Evolutionary conservation across 1,140 invertebrate species (phyloP), one percentile per base, ranked within the genome.

Genomic region (Elysia chlorotica): DNA sequence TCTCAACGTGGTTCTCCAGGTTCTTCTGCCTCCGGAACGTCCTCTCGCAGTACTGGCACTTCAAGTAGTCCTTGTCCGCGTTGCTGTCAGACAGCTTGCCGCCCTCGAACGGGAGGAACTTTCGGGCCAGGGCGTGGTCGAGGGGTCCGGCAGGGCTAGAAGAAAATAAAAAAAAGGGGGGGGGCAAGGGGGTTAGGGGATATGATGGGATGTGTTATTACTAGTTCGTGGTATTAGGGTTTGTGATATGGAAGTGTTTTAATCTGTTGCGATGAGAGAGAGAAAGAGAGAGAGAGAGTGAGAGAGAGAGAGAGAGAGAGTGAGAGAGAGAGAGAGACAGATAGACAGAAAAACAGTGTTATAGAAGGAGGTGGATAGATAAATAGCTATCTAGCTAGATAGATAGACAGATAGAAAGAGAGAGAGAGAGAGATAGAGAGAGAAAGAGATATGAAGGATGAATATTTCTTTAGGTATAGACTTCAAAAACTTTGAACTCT

Each of bases 41-140:
- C 53, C 83, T 66, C 73, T 85, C 83, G 76, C 83, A 85, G 76
- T 79, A 85, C 76, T 86, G 84, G 74, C 85, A 84, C 74, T 86
- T 85, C 10, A 87, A 79, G 68, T 87, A 87, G 71, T 86, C 84
- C 67, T 85, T 85, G 70, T 85, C 83, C 63, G 80, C 76, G 74
- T 83, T 82, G 6, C 75, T 74, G 35, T 79, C 79, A n/a, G n/a
- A n/a, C n/a, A n/a, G n/a, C 30, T 81, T 78, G 59, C 80, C 81
- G 57, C 78, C 78, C 54, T 80, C 79, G 41, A 82, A 81, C 14
- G 78, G 79, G 74, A 80, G 76, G 76, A 83, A 78, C 66, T 82
- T 83, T 53, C 79, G 77, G n/a, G 73, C 76, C 25, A 82, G 70
- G 30, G 35, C 65, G 67, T 78, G 81, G 36, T 85, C 83, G 56